Base-by-base conservation (phyloP, 2,113 vertebrate species). In the Nesoenas mayeri region DNA sequence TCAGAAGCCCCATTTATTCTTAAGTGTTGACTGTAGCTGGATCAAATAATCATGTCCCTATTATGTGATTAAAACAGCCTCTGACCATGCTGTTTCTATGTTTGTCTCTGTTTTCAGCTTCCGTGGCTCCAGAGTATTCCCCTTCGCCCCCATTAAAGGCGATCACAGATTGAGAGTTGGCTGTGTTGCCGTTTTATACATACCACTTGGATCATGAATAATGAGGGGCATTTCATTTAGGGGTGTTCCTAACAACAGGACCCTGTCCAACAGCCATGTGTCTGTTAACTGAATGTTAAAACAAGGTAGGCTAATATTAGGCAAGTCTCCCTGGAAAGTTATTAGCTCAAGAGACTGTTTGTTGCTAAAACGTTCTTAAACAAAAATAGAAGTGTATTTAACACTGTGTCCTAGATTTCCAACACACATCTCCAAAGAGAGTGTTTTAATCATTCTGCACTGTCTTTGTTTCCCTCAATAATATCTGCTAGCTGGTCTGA, bases 251-350 rank as follows among this genome's bases (percentile, higher is more conserved):
- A 93, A 97, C 80, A 80, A 91, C 0, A 4, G 89, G 92, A 97
- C 13, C 22, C 74, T 77, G 79, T 96, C 95, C 97, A 97, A 87
- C 83, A 93, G 93, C 94, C 91, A 86, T 79, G 70, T 91, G 91
- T 97, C 92, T 95, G 83, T 94, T 96, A 96, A 96, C 85, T 69
- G 79, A 97, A 97, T 88, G 80, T 92, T 97, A 94, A 97, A 97
- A 97, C 94, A 97, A 96, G 85, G 94, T 94, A 60, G 79, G 91
- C 88, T 87, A 98, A 95, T 89, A 91, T 93, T 92, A 95, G 95
- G 58, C 87, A 94, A 92, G 77, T 93, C 85, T 97, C 92, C 97
- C 94, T 97, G 96, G 94, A 96, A 97, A 97, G 95, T 93, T 95
- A 88, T 85, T 91, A 97, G 70, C 87, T 94, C 53, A 88, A 93